Conservation (phyloP, 2,113 vertebrate species). For the Ptychochromis oligacanthus region DNA sequence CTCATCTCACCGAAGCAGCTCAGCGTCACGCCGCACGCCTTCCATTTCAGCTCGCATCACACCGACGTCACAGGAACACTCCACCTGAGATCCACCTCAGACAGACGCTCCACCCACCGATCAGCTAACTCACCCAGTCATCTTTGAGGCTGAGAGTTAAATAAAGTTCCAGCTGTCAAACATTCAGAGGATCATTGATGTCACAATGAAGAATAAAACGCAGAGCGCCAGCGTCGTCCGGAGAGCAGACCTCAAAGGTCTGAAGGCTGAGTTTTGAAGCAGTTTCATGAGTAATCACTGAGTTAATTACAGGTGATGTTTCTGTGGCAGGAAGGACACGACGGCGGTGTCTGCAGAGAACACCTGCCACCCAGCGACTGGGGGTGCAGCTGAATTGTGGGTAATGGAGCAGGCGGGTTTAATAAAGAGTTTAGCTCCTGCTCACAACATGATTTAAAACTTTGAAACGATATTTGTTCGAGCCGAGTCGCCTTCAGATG, state of each 20-base stretch:
- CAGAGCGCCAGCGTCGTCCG: background rate
- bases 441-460: background rate
- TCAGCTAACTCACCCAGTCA: background rate
- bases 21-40: fast-evolving
- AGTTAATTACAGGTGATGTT: background rate
- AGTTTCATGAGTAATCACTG: background rate
- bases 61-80: background rate
- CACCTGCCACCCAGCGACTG: background rate
- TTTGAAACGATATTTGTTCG: background rate
- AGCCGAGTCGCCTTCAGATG: background rate
- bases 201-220: background rate
- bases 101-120: background rate
- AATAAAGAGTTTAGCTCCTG: background rate
- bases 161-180: too few relatives aligned
- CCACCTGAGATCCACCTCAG: background rate
- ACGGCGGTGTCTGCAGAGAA: background rate
- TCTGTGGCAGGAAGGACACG: background rate
- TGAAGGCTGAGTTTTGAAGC: too few relatives aligned
- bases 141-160: background rate
- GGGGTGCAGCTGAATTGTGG: background rate
- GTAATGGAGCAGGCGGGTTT: background rate
- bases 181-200: background rate
- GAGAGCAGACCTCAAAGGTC: too few relatives aligned
- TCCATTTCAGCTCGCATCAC: background rate
- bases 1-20: background rate